phyloP scores from a whole-genome alignment of 2,797 vertebrate genomes.

The Coranthus polyacanthus region DNA sequence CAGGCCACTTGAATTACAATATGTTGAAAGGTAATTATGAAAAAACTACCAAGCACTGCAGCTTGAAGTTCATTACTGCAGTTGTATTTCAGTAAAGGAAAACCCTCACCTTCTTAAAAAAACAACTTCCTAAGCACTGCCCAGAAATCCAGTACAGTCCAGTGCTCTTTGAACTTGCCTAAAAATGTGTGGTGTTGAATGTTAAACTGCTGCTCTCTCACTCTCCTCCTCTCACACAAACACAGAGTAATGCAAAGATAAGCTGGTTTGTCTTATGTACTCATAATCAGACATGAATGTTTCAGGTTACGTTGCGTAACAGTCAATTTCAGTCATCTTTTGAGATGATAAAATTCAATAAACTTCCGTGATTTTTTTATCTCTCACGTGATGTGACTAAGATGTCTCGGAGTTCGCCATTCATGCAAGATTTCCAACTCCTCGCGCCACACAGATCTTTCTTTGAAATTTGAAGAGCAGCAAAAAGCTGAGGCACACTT shows the following conservation, averaged over 20 bases:
- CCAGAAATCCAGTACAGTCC: too few species aligned
- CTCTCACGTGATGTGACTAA: conserved; percentile 47
- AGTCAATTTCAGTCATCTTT: conserved; percentile 27
- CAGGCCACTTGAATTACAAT: too few species aligned
- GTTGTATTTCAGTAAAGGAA: too few species aligned
- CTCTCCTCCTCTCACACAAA: neutral
- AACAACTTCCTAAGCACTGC: too few species aligned
- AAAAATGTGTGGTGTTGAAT: too few species aligned
- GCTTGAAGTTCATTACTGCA: too few species aligned
- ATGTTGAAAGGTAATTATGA: too few species aligned
- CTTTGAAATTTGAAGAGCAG: conserved; percentile 68
- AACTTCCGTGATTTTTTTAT: conserved; percentile 40
- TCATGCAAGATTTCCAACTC: conserved; percentile 37
- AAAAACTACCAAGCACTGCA: too few species aligned
- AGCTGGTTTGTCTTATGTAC: conserved; percentile 66
- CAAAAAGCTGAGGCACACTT: conserved; percentile 64
- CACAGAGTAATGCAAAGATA: conserved; percentile 47
- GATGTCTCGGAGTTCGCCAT: conserved; percentile 19
- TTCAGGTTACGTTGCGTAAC: conserved; percentile 43
- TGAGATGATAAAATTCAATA: conserved; percentile 28
- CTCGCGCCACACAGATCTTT: conserved; percentile 28
- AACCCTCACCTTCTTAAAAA: too few species aligned
- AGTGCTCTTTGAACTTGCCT: too few species aligned
- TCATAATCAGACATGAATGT: conserved; percentile 50
- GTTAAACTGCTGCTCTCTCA: too few species aligned